Evolutionary conservation across 2,113 vertebrate genomes (phyloP).

Genomic region (Antigone vipio): DNA sequence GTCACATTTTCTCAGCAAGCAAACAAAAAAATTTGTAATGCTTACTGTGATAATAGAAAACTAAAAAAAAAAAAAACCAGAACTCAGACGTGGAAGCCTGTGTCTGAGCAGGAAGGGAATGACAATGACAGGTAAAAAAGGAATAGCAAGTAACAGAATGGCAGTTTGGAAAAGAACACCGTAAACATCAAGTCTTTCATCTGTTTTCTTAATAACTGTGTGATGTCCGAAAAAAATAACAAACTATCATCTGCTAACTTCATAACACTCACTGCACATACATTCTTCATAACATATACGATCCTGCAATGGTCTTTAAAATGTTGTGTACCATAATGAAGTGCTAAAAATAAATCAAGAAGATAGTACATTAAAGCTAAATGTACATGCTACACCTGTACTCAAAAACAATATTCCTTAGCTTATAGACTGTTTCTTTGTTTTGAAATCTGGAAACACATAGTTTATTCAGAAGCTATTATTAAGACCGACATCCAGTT

Average conservation of each 20-base stretch:
- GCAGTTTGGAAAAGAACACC: not conserved
- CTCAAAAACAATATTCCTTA: not conserved
- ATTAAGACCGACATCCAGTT: not conserved
- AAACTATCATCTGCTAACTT: not conserved
- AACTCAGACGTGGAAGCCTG: not conserved
- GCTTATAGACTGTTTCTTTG: not conserved
- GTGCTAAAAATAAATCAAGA: not conserved
- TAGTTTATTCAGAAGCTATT: not conserved
- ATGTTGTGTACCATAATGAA: not conserved
- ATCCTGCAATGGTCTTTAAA: not conserved
- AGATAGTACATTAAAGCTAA: not conserved
- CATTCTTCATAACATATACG: not conserved
- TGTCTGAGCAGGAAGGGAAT: not conserved
- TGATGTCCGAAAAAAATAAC: not conserved
- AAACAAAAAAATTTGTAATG: not conserved
- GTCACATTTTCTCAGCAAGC: not conserved
- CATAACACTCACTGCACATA: fast-evolving
- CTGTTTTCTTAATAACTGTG: not conserved
- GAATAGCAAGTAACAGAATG: not conserved
- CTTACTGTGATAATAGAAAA: not conserved
- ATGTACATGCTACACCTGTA: not conserved
- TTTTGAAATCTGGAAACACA: not conserved
- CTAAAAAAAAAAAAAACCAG: not conserved
- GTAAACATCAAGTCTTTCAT: not conserved
- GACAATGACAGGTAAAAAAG: not conserved